These are phyloP conservation scores for Leptinotarsa peninsularis DNA, from an alignment of 2,888 invertebrate genomes.

Conservation along the genomic window DNA sequence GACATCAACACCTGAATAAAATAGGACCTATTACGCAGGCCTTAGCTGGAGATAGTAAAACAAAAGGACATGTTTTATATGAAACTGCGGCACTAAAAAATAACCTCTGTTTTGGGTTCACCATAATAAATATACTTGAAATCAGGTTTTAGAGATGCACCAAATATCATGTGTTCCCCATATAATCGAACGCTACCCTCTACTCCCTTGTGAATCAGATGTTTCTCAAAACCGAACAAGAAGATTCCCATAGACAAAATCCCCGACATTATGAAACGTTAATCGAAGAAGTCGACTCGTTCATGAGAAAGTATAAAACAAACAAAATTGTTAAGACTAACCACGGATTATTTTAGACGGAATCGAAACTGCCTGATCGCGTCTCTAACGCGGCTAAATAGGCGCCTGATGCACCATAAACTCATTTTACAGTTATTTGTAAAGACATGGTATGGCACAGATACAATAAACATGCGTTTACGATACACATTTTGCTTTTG, in stretches of 20 bases:
- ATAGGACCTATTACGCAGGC: no score
- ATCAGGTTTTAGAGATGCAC: no score
- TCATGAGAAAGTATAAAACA: constrained; percentile 22
- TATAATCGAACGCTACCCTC: no score
- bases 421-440: constrained; percentile 63
- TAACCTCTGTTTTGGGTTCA: no score
- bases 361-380: constrained; percentile 33
- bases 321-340: constrained; percentile 56
- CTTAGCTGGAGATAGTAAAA: no score
- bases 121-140: no score
- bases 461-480: constrained; percentile 65
- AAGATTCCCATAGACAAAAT: background rate
- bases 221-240: no score
- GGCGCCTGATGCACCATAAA: constrained; percentile 64
- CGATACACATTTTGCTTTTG: constrained; percentile 61
- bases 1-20: no score
- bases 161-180: no score
- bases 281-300: constrained; percentile 19
- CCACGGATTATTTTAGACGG: constrained; percentile 54
- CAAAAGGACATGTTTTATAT: no score
- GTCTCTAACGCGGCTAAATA: constrained; percentile 48
- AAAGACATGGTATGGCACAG: constrained; percentile 63
- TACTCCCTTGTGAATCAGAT: no score
- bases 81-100: no score
- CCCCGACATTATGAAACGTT: background rate